Conservation (phyloP, 1,140 invertebrate genomes). For the Cydia strobilella region DNA sequence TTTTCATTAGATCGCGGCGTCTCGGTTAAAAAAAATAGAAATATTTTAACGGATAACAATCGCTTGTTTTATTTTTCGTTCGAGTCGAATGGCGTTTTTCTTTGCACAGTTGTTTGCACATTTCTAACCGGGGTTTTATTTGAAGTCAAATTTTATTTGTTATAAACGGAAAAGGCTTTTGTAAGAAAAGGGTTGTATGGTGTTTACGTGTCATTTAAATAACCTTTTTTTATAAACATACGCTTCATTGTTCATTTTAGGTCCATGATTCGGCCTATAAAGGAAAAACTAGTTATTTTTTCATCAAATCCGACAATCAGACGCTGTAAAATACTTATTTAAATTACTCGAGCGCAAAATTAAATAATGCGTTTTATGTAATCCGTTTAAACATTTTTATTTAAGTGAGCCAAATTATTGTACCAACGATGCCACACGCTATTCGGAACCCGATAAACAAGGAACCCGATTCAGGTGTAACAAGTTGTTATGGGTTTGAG, state of each 20-base stretch:
- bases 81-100: background rate
- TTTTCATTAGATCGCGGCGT: background rate
- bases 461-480: no score
- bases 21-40: background rate
- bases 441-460: background rate
- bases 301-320: background rate
- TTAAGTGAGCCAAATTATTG: background rate
- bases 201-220: background rate
- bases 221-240: background rate
- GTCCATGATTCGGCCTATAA: background rate
- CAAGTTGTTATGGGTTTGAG: no score
- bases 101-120: background rate
- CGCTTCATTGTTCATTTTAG: background rate
- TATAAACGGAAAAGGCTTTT: background rate
- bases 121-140: background rate
- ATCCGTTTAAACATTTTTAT: conserved; percentile 4
- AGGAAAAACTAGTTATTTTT: background rate
- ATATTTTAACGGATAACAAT: conserved; percentile 2
- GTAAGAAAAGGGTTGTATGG: background rate
- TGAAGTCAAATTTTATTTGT: background rate
- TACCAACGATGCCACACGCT: background rate
- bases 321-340: no score
- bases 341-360: background rate
- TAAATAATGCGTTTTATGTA: background rate
- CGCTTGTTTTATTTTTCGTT: background rate